Evolutionary conservation across 2,797 vertebrate species (phyloP).

Genomic region (Ciconia nigra): DNA sequence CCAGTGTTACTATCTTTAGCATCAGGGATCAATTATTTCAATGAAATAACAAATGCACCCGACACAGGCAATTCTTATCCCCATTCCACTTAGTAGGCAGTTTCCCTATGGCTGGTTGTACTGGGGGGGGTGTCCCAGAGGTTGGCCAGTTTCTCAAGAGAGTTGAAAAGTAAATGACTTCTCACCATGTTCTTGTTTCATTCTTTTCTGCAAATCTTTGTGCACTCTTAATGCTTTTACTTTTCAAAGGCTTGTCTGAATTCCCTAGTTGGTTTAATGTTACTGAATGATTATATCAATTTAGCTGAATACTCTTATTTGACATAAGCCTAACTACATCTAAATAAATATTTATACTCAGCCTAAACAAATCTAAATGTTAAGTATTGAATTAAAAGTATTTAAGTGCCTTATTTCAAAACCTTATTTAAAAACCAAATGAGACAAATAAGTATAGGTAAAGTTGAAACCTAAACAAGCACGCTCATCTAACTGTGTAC

Average conservation of each 20-base stretch:
- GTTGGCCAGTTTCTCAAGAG: not conserved
- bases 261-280: not conserved
- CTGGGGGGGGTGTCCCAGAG: not conserved
- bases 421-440: not conserved
- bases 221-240: not conserved
- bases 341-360: slow-evolving; percentile 39
- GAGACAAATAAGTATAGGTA: not conserved
- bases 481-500: not conserved
- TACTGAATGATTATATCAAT: slow-evolving; percentile 6
- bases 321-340: not conserved
- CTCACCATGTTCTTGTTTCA: not conserved
- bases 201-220: not conserved
- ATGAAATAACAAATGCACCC: not conserved
- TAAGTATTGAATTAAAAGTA: not conserved
- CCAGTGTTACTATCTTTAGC: not conserved
- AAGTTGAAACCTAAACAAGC: not conserved
- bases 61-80: not conserved
- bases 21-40: slow-evolving; percentile 27
- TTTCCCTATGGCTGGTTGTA: not conserved
- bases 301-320: not conserved
- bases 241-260: not conserved
- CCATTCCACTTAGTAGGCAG: not conserved
- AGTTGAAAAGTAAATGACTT: not conserved
- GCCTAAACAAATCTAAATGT: slow-evolving; percentile 17
- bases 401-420: slow-evolving; percentile 18